Conservation (phyloP, 2,888 invertebrate genomes). For the Cataglyphis rosenhaueri region DNA sequence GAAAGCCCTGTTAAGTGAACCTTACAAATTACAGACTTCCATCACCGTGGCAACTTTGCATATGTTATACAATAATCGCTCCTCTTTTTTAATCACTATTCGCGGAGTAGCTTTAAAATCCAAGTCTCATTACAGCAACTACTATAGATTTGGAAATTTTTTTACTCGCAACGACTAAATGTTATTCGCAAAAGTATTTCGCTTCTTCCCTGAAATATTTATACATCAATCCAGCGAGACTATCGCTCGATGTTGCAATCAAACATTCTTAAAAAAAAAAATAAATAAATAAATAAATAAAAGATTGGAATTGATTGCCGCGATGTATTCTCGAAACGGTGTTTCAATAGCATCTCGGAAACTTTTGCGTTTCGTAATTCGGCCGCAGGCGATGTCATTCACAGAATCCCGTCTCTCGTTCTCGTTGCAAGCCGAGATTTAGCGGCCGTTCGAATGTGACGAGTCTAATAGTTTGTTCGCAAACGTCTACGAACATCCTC, state of each 20-base stretch:
- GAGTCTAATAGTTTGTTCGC: slow-evolving; percentile 39
- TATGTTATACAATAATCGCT: background rate
- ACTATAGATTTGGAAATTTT: background rate
- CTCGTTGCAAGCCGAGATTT: slow-evolving; percentile 24
- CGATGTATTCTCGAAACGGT: background rate
- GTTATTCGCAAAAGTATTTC: background rate
- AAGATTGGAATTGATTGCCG: slow-evolving; percentile 9
- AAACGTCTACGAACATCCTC: slow-evolving; percentile 4
- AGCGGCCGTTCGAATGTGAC: slow-evolving; percentile 34
- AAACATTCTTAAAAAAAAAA: background rate
- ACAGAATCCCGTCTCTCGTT: background rate
- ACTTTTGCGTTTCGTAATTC: background rate
- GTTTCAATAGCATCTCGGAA: background rate
- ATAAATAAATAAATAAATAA: background rate
- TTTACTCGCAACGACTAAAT: slow-evolving; percentile 1
- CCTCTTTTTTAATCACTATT: background rate
- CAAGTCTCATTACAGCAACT: background rate
- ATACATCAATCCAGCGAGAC: background rate
- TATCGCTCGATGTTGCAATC: background rate
- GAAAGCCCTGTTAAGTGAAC: slow-evolving; percentile 17
- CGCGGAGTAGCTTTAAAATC: background rate
- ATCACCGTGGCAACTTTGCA: slow-evolving; percentile 30
- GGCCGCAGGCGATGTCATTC: slow-evolving; percentile 9
- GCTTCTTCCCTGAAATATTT: background rate
- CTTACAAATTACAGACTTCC: slow-evolving; percentile 38